A percentile compares a stretch with the other conserved stretches of the same genome.
These are phyloP conservation scores for Zophobas atratus DNA, from an alignment of 1,140 invertebrate genomes.

Conservation along the genomic window DNA sequence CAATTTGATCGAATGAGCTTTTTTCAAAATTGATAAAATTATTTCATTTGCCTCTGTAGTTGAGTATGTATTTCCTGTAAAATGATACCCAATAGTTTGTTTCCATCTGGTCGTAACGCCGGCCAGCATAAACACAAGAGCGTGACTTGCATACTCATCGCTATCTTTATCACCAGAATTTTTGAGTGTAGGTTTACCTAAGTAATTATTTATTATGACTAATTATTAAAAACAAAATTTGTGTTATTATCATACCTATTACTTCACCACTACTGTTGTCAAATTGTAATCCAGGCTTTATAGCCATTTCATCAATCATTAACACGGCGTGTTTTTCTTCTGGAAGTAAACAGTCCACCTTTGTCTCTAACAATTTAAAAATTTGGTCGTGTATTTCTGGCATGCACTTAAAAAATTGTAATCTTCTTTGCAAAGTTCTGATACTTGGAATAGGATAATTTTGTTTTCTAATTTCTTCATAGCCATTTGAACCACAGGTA, in stretches of 20 bases:
- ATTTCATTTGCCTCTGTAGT: neutral
- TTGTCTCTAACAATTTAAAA: slow-evolving; percentile 1
- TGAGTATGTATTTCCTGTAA: slow-evolving; percentile 6
- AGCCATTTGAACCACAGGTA: neutral
- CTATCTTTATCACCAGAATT: slow-evolving; percentile 6
- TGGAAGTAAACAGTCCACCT: neutral
- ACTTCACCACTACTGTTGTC: slow-evolving; percentile 7
- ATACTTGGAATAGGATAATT: neutral
- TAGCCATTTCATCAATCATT: slow-evolving; percentile 31
- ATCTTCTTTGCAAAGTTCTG: neutral
- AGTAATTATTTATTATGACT: no score
- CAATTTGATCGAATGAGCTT: neutral
- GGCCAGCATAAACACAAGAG: slow-evolving; percentile 18
- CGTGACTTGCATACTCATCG: slow-evolving; percentile 15
- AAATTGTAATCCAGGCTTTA: slow-evolving; percentile 1
- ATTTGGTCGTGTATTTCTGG: neutral
- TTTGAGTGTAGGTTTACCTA: slow-evolving; percentile 13
- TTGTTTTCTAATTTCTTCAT: neutral
- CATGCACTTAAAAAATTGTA: neutral
- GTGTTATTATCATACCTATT: neutral
- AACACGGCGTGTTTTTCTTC: slow-evolving; percentile 32
- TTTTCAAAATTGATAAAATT: slow-evolving; percentile 21
- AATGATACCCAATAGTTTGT: slow-evolving; percentile 8
- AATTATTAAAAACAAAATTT: no score
- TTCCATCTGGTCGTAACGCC: slow-evolving; percentile 31